Conservation (phyloP, 1,140 invertebrate genomes). For the Venustaconcha ellipsiformis region DNA sequence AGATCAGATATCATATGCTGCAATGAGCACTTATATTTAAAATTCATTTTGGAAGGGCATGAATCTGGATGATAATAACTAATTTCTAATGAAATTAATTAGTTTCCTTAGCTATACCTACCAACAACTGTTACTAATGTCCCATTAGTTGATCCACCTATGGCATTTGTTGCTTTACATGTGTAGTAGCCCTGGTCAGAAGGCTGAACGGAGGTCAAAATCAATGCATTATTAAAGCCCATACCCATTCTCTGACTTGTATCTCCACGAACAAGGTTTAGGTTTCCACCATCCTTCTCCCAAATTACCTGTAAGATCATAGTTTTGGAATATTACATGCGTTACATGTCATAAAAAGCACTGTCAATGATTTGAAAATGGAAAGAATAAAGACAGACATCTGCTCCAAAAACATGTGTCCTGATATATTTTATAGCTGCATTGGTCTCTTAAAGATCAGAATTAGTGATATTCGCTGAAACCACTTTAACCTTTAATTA, state of each 20-base stretch:
- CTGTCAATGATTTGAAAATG: no score
- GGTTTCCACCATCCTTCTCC: conserved; percentile 89
- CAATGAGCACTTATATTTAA: no score
- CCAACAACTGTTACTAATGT: conserved; percentile 46
- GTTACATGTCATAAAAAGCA: background rate
- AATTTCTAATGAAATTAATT: no score
- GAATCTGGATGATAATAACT: no score
- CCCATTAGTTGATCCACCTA: conserved; percentile 43
- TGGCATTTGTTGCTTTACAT: conserved; percentile 48
- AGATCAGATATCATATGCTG: no score
- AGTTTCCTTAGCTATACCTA: conserved; percentile 23
- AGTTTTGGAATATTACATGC: background rate
- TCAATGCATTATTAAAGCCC: conserved; percentile 26
- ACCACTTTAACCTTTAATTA: no score
- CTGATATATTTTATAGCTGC: no score
- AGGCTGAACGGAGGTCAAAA: conserved; percentile 32
- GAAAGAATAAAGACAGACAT: no score
- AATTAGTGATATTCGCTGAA: no score
- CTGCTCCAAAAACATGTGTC: no score
- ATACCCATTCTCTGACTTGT: conserved; percentile 37
- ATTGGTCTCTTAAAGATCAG: no score
- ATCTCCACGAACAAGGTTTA: conserved; percentile 70
- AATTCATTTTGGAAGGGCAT: no score
- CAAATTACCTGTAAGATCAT: conserved; percentile 71
- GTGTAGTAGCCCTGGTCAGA: conserved; percentile 49